Evolutionary conservation across 2,113 vertebrate species (phyloP).

Genomic region (Indicator maculatus): DNA sequence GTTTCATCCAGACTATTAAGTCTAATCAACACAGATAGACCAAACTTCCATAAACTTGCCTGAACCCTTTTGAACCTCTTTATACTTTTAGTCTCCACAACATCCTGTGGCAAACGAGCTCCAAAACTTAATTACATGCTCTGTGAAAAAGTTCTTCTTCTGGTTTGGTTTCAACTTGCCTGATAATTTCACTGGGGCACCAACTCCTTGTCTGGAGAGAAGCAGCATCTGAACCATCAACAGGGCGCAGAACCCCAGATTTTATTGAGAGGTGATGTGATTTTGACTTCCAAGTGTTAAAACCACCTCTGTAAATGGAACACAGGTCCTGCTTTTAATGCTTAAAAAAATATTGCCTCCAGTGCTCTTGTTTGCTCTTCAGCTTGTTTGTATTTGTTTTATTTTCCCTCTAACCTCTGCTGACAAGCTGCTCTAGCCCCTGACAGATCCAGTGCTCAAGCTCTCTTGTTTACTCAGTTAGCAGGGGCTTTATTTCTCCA

Average conservation of each 20-base stretch:
- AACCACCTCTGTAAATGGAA: neutral
- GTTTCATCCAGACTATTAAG: neutral
- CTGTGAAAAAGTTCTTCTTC: slow-evolving; percentile 12
- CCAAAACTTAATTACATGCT: neutral
- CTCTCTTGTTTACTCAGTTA: slow-evolving; percentile 49
- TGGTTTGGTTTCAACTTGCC: neutral
- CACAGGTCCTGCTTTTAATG: neutral
- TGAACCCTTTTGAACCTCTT: slow-evolving; percentile 51
- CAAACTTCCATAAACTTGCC: slow-evolving; percentile 39
- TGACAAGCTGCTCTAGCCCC: neutral
- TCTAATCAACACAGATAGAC: neutral
- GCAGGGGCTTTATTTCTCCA: neutral
- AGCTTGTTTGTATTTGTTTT: slow-evolving; percentile 14
- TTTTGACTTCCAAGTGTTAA: slow-evolving; percentile 1
- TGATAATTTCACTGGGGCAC: slow-evolving; percentile 1
- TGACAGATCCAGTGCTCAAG: slow-evolving; percentile 11
- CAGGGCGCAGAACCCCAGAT: neutral
- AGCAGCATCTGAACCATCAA: neutral
- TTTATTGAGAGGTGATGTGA: neutral
- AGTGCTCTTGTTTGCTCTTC: slow-evolving; percentile 16
- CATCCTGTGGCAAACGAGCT: slow-evolving; percentile 48
- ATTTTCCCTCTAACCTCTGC: slow-evolving; percentile 8
- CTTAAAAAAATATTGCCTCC: slow-evolving; percentile 10
- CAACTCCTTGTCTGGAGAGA: neutral
- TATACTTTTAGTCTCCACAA: slow-evolving; percentile 15